Evolutionary conservation across 2,888 invertebrate species (phyloP).

Genomic region (Ochlodes sylvanus): DNA sequence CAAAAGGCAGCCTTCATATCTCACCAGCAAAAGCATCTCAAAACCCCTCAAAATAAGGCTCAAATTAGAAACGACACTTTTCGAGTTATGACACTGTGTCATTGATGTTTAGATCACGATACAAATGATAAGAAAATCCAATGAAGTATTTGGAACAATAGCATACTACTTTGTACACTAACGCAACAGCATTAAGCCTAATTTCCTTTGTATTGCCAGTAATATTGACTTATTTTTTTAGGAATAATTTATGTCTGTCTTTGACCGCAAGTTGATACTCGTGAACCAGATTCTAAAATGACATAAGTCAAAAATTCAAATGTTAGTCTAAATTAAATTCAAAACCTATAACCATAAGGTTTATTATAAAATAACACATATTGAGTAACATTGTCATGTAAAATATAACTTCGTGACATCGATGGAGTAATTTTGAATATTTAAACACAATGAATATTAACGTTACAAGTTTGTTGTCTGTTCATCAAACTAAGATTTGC

Average conservation of each 20-base stretch:
- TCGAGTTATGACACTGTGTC: conserved; percentile 14
- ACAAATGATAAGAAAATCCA: conserved; percentile 52
- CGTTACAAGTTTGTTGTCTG: conserved; percentile 37
- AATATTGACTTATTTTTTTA: conserved; percentile 53
- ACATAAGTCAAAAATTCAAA: background rate
- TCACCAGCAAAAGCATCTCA: background rate
- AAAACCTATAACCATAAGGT: background rate
- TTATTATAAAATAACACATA: background rate
- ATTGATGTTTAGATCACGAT: conserved; percentile 40
- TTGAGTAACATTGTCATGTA: conserved; percentile 46
- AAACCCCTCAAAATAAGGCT: background rate
- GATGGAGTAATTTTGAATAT: conserved; percentile 54
- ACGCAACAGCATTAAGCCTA: background rate
- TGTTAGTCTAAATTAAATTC: conserved; percentile 4
- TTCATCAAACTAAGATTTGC: conserved; percentile 2
- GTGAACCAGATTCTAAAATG: background rate
- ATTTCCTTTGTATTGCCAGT: conserved; percentile 11
- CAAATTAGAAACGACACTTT: conserved; percentile 1
- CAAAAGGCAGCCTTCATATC: conserved; percentile 1
- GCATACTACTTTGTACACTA: conserved; percentile 11
- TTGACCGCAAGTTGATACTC: conserved; percentile 52
- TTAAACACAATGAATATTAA: conserved; percentile 51
- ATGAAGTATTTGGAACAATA: conserved; percentile 50
- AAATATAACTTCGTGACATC: conserved; percentile 48
- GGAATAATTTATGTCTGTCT: conserved; percentile 61